phyloP scores from a whole-genome alignment of 2,888 invertebrate genomes.

The Sialis lutaria region DNA sequence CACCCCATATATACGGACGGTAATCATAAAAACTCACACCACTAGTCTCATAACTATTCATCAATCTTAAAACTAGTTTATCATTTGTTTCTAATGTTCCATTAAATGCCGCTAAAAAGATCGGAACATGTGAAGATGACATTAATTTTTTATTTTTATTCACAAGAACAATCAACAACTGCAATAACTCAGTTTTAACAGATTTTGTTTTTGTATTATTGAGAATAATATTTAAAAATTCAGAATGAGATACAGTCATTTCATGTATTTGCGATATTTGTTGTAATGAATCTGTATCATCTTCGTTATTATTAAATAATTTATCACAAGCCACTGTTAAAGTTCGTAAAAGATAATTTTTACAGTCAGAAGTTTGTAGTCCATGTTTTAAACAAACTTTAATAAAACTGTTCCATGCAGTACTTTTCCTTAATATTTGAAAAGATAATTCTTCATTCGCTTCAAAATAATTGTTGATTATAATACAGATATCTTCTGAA shows the following conservation, averaged over 20 bases:
- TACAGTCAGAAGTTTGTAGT: neutral
- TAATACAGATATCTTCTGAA: neutral
- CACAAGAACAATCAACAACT: slow-evolving; percentile 44
- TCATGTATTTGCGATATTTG: slow-evolving; percentile 25
- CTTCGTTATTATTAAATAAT: slow-evolving; percentile 5
- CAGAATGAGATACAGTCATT: slow-evolving; percentile 60
- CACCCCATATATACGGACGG: slow-evolving; percentile 71
- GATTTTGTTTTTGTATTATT: slow-evolving; percentile 26
- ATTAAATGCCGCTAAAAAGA: slow-evolving; percentile 61
- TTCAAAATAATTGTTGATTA: neutral
- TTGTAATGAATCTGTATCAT: slow-evolving; percentile 14
- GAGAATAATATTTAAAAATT: slow-evolving; percentile 53
- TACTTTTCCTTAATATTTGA: neutral
- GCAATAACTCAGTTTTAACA: slow-evolving; percentile 42
- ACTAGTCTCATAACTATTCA: slow-evolving; percentile 50
- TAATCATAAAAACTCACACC: slow-evolving; percentile 44
- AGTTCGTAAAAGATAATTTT: neutral
- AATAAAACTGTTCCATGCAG: neutral
- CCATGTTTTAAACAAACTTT: slow-evolving; percentile 1
- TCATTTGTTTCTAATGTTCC: slow-evolving; percentile 55
- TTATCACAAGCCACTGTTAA: neutral
- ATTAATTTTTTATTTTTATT: slow-evolving; percentile 44
- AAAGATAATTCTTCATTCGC: neutral
- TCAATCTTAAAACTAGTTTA: slow-evolving; percentile 45
- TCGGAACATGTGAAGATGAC: slow-evolving; percentile 49